These are phyloP conservation scores for Danio choprae DNA, from an alignment of 2,797 vertebrate species.

Conservation along the genomic window DNA sequence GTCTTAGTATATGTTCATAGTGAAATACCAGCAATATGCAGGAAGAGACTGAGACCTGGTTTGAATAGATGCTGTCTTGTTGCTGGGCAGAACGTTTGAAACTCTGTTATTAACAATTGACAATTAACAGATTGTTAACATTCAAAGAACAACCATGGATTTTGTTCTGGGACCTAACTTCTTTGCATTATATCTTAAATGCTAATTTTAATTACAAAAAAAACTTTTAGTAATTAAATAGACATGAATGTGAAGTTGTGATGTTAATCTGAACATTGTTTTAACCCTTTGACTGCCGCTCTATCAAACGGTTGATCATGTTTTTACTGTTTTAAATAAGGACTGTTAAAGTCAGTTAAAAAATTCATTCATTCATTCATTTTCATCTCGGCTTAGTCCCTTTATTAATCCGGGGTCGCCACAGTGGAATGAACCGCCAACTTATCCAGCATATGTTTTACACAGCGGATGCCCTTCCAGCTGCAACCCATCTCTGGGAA, in stretches of 20 bases:
- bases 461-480: no score
- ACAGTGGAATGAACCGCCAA: no score
- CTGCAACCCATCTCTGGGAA: no score
- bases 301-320: no score
- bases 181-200: constrained; percentile 16
- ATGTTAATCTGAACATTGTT: background rate
- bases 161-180: constrained; percentile 20
- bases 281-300: no score
- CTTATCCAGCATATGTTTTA: no score
- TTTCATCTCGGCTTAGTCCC: no score
- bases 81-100: constrained; percentile 19
- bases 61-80: constrained; percentile 5
- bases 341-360: no score
- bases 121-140: background rate
- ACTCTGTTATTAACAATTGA: constrained; percentile 11
- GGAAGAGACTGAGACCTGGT: background rate
- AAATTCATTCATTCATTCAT: no score
- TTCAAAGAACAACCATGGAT: background rate
- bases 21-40: constrained; percentile 31
- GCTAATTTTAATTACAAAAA: background rate
- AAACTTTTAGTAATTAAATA: constrained; percentile 9
- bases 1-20: constrained; percentile 37
- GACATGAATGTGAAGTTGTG: constrained; percentile 17
- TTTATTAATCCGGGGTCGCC: no score
- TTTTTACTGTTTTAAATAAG: no score